These are phyloP conservation scores for Spilarctia lutea DNA, from an alignment of 2,888 invertebrate genomes.

Conservation along the genomic window DNA sequence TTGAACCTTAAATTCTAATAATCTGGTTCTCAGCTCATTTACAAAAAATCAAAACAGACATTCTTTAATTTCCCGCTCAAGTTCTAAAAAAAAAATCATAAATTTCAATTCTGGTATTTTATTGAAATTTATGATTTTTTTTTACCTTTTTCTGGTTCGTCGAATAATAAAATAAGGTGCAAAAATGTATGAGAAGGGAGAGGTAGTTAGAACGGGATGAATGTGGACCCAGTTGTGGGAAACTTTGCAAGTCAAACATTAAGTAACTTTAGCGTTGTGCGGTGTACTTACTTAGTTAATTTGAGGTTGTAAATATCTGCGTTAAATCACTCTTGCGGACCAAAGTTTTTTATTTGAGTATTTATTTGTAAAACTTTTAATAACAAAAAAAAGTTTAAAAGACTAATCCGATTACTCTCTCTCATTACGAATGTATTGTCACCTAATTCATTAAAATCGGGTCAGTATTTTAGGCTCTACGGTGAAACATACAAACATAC, in stretches of 20 bases:
- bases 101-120: constrained; percentile 12
- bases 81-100: neutral
- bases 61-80: constrained; percentile 12
- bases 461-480: no score
- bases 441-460: no score
- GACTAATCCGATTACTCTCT: no score
- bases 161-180: constrained; percentile 13
- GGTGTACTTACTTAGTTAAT: constrained; percentile 21
- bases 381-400: no score
- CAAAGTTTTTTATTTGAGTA: neutral
- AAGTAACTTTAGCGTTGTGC: constrained; percentile 25
- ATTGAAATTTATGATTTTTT: no score
- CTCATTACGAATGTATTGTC: no score
- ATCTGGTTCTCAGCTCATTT: neutral
- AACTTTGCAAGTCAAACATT: constrained; percentile 41
- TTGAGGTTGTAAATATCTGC: constrained; percentile 10
- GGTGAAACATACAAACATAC: no score
- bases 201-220: constrained; percentile 1
- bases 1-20: neutral
- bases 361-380: neutral
- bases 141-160: constrained; percentile 1
- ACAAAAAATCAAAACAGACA: neutral
- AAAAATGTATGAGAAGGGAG: constrained; percentile 4
- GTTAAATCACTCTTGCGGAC: neutral
- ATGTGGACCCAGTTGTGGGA: constrained; percentile 7